phyloP scores from a whole-genome alignment of 2,797 vertebrate species.

The Xenops minutus region DNA sequence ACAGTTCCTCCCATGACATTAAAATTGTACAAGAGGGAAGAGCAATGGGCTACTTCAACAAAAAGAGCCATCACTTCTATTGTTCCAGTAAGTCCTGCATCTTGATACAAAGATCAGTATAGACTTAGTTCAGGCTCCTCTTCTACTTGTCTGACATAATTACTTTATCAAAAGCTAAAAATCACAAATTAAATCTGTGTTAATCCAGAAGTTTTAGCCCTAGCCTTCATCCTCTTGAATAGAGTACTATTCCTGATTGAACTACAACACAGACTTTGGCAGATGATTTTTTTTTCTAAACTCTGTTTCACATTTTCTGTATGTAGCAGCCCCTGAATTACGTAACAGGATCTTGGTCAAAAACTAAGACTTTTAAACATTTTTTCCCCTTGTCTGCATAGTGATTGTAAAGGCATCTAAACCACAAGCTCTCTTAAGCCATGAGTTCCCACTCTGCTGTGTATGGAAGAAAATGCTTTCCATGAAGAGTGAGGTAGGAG shows the following conservation, averaged over 20 bases:
- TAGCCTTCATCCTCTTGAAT: neutral
- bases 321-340: neutral
- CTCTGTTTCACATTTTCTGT: slow-evolving; percentile 5
- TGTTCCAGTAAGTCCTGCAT: neutral
- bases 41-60: neutral
- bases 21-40: neutral
- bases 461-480: slow-evolving; percentile 46
- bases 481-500: slow-evolving; percentile 11
- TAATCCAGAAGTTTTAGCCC: neutral
- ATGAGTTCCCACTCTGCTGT: neutral
- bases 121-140: neutral
- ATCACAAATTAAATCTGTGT: neutral
- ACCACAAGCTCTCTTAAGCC: slow-evolving; percentile 1
- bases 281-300: neutral
- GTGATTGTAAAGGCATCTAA: slow-evolving; percentile 26
- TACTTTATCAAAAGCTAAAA: neutral
- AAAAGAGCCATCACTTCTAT: neutral
- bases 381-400: neutral
- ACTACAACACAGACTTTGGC: neutral
- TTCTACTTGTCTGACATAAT: neutral
- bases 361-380: neutral
- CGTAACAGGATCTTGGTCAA: neutral
- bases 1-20: neutral
- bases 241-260: neutral
- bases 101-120: neutral